These are phyloP conservation scores for Penaeus japonicus DNA, from an alignment of 1,140 invertebrate genomes.

Conservation along the genomic window DNA sequence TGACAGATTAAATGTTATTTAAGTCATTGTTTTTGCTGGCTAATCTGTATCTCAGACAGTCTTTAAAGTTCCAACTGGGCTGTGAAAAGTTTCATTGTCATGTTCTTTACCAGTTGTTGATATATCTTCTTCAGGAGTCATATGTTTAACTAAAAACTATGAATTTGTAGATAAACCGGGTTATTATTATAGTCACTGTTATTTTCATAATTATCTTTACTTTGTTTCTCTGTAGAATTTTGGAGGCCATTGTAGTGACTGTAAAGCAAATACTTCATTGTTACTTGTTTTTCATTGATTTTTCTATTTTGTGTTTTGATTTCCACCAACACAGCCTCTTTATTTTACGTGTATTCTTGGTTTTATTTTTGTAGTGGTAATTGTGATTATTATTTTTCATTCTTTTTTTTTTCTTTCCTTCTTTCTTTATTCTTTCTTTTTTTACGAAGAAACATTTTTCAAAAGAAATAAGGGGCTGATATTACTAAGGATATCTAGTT, in stretches of 20 bases:
- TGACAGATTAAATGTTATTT: conserved; percentile 30
- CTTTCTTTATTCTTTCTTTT: too few relatives aligned
- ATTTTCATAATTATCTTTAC: not conserved
- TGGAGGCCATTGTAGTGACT: conserved; percentile 19
- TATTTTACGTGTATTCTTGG: too few relatives aligned
- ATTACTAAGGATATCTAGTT: too few relatives aligned
- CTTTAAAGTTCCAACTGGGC: conserved; percentile 51
- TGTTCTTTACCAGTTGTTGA: conserved; percentile 47
- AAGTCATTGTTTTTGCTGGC: conserved; percentile 40
- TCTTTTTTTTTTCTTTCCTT: too few relatives aligned
- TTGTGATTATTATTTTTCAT: too few relatives aligned
- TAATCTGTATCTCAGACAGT: conserved; percentile 52
- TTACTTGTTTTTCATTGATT: too few relatives aligned
- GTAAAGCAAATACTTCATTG: too few relatives aligned
- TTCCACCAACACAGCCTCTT: too few relatives aligned
- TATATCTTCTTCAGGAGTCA: conserved; percentile 29
- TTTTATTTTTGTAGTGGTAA: too few relatives aligned
- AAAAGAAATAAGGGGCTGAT: too few relatives aligned
- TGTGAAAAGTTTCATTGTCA: conserved; percentile 46
- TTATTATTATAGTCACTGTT: not conserved
- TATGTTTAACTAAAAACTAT: conserved; percentile 19
- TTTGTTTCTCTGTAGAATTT: not conserved
- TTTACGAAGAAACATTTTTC: too few relatives aligned
- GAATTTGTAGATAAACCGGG: conserved; percentile 13
- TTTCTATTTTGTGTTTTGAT: too few relatives aligned